phyloP scores from a whole-genome alignment of 2,888 invertebrate genomes.

The Pyrrhosoma nymphula region DNA sequence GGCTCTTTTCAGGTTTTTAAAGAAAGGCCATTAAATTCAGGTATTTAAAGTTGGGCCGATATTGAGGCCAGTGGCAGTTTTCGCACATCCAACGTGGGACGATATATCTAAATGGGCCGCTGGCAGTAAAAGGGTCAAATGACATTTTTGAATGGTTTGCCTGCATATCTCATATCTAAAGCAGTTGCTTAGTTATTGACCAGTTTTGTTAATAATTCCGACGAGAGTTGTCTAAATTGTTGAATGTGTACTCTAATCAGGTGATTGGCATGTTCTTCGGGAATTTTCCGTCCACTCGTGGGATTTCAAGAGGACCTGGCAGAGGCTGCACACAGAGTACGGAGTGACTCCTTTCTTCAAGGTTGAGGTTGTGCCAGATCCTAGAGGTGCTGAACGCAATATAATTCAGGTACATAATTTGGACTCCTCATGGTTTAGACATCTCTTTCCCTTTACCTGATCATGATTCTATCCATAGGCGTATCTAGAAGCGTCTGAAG shows the following conservation, averaged over 20 bases:
- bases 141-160: too few relatives aligned
- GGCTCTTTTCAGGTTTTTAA: too few relatives aligned
- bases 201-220: too few relatives aligned
- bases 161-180: too few relatives aligned
- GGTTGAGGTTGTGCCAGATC: conserved; percentile 80
- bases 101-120: too few relatives aligned
- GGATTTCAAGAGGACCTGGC: conserved; percentile 77
- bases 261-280: conserved; percentile 79
- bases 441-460: background rate
- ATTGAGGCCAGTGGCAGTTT: too few relatives aligned
- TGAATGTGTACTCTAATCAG: conserved; percentile 75
- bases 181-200: too few relatives aligned
- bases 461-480: background rate
- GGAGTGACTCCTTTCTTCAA: conserved; percentile 80
- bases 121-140: too few relatives aligned
- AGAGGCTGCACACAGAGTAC: conserved; percentile 78
- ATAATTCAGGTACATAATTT: conserved; percentile 78
- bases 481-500: too few relatives aligned
- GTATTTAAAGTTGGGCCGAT: too few relatives aligned
- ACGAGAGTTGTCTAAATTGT: background rate
- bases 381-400: conserved; percentile 77
- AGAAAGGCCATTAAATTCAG: too few relatives aligned
- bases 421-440: background rate
- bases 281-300: conserved; percentile 77
- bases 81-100: too few relatives aligned